A percentile compares a stretch with the other conserved stretches of the same genome.
Conservation (phyloP, 2,888 invertebrate genomes). For the Drosophila longiperda region DNA sequence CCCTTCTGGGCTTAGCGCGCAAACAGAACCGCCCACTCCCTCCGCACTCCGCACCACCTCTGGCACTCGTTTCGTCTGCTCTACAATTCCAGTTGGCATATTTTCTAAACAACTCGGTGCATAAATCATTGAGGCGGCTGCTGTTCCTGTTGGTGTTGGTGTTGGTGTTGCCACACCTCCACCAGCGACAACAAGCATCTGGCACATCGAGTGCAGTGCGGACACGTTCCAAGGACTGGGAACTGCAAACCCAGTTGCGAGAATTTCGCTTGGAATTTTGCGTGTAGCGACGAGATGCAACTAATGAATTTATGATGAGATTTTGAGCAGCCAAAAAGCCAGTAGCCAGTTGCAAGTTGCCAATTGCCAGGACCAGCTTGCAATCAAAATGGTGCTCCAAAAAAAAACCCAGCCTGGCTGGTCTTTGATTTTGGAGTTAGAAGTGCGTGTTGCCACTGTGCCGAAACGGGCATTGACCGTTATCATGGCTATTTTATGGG, state of each 20-base stretch:
- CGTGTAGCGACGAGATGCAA: slow-evolving; percentile 70
- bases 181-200: slow-evolving; percentile 68
- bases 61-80: neutral
- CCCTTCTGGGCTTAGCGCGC: slow-evolving; percentile 67
- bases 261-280: slow-evolving; percentile 52
- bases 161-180: slow-evolving; percentile 58
- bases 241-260: slow-evolving; percentile 15
- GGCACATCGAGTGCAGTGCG: slow-evolving; percentile 25
- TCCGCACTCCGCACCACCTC: neutral
- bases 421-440: slow-evolving; percentile 41
- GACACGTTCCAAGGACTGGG: slow-evolving; percentile 14
- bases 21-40: slow-evolving; percentile 15
- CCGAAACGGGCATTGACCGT: slow-evolving; percentile 69
- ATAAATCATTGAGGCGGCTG: slow-evolving; percentile 73
- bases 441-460: slow-evolving; percentile 37
- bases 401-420: slow-evolving; percentile 11
- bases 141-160: slow-evolving; percentile 21
- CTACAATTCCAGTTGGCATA: slow-evolving; percentile 63
- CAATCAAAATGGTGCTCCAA: slow-evolving; percentile 53
- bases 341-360: slow-evolving; percentile 56
- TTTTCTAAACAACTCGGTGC: slow-evolving; percentile 78
- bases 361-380: slow-evolving; percentile 24
- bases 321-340: slow-evolving; percentile 64
- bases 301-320: slow-evolving; percentile 81
- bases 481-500: slow-evolving; percentile 78